A percentile compares a stretch with the other conserved stretches of the same genome.
phyloP scores from a whole-genome alignment of 1,140 invertebrate genomes.

The Gryllus bimaculatus region DNA sequence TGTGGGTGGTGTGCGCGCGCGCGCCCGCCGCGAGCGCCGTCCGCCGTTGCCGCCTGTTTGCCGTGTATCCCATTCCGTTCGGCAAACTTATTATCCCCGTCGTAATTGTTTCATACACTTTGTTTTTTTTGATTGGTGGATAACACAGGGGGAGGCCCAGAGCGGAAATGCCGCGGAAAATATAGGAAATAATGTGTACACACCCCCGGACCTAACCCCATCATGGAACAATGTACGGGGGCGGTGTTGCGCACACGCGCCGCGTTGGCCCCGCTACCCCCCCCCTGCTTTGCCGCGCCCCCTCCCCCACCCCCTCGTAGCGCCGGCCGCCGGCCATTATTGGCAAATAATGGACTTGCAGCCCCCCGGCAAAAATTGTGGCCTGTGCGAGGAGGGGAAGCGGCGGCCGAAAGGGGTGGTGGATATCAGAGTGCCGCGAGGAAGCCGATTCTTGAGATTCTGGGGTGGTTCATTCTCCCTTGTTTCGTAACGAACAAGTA shows the following conservation, averaged over 20 bases:
- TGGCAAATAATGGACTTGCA: not conserved
- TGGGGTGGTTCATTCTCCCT: too few species aligned
- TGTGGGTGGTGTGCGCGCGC: too few species aligned
- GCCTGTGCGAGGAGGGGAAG: too few species aligned
- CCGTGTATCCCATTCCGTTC: not conserved
- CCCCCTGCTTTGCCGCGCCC: too few species aligned
- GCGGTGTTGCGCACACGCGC: not conserved
- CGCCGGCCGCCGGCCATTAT: not conserved
- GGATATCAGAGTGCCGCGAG: too few species aligned
- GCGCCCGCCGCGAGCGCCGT: not conserved
- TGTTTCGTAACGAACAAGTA: too few species aligned
- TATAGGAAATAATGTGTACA: not conserved
- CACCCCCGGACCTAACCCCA: not conserved
- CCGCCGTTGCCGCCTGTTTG: not conserved
- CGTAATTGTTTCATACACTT: conserved; percentile 5
- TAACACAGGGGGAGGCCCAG: not conserved
- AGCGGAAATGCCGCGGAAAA: not conserved
- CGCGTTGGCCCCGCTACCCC: too few species aligned
- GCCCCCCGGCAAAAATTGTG: too few species aligned
- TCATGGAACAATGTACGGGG: not conserved
- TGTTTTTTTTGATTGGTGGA: conserved; percentile 5
- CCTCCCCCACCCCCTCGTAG: not conserved
- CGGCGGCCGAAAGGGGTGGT: too few species aligned
- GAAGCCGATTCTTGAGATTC: too few species aligned
- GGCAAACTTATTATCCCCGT: conserved; percentile 1